Evolutionary conservation across 1,140 invertebrate genomes (phyloP), one percentile per base, ranked within the genome.

Genomic region (Coenobita brevimanus): DNA sequence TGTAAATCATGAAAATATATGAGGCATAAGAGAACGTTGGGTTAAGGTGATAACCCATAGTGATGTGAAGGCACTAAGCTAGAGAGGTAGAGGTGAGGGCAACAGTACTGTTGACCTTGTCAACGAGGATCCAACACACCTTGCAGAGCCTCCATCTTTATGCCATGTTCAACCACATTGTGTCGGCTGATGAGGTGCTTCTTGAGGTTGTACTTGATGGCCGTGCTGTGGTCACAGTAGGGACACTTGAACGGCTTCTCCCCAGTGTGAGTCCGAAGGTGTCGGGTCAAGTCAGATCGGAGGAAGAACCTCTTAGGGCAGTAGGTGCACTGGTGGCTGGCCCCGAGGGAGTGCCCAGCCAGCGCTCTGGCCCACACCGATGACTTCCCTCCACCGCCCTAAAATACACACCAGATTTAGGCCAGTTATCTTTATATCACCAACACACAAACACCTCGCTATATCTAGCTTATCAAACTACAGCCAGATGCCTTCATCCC

Each of bases 191-290:
- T 87, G 84, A 87, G 84, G 54, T 87, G 84, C 46, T 87, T 87
- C 84, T 87, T 87, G 33, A 87, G 84, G 76, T 87, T 87, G 84
- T 87, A 87, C 64, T 87, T 87, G 84, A 87, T 87, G 75, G 84
- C 84, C 17, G 84, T 87, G 76, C 84, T 87, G 76, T 87, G 84
- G 57, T 87, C 84, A 71, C 84, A 87, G 76, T 87, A 87, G 30
- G 84, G 84, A 30, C 84, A 87, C 76, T 87, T 87, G 76, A 87
- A 87, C 43, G 84, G 84, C 64, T 87, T 87, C 84, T 87, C 84
- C 46, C 84, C 84, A 54, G 84, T 87, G 64, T 87, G 84, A 46
- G 84, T 87, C 54, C 84, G 84, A 8, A 80, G 84, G 76, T 87
- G 84, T 15, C 84, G 57, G 36, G 84, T 87, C 75, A 87, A 57